Base-by-base conservation (phyloP, 2,888 invertebrate species). In the Periphyllus acericola region DNA sequence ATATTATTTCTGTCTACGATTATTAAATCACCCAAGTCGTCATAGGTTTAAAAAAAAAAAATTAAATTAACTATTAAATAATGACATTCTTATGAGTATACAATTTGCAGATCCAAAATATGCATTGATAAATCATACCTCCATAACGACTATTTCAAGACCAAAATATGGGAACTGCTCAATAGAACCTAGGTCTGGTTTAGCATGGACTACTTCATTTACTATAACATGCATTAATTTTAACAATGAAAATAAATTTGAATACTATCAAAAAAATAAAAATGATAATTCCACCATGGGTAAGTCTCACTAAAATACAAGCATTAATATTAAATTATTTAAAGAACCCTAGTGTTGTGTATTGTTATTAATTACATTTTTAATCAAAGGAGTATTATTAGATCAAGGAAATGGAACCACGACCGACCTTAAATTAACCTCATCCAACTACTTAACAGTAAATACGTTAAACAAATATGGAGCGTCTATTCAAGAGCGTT, bases 201-300 rank as follows among this genome's bases (percentile, higher is more conserved):
- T 72, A 52, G 82, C 82, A 34, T 71, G 52, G 0, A 25, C 8
- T 52, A 82, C 82, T 17, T 82, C 71, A 52, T 82, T 82, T 52
- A 52, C 71, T 52, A 52, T 82, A 72, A 25, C 52, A 29, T 82
- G 82, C 17, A 34, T 17, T 17, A 11, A 40, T 72, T 68, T 81
- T 32, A 32, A 32, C 17, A 71, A 29, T 14, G 17, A 71, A 71
- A 11, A 72, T 52, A 72, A 17, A 5, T 52, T 82, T 72, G 71
- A 82, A 82, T 82, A 72, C 25, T 82, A 72, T 34, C 82, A 82
- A 52, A 82, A 71, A 25, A 72, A 72, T 52, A 82, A 82, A 52
- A 71, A 82, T 34, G 34, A 72, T 17, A 17, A 71, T 46, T 46
- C 32, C 32, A 71, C 71, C 34, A 34, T 25, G 25, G 82, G 82